Conservation (phyloP, 2,888 invertebrate species). For the Odontocolon sp. region DNA sequence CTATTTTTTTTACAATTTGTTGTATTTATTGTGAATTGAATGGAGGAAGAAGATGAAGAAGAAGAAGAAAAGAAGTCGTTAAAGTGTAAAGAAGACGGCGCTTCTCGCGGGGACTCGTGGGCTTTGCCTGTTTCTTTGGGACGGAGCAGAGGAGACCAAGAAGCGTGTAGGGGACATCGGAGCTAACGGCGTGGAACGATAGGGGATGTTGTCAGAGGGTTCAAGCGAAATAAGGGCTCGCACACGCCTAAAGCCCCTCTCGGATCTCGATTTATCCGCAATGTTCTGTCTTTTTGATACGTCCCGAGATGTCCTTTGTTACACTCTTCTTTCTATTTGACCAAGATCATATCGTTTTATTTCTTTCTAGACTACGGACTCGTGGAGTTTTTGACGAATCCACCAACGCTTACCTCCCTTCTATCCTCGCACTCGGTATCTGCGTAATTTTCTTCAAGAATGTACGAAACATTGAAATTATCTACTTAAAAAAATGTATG, state of each 20-base stretch:
- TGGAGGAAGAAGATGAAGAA: too few relatives aligned
- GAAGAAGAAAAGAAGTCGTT: too few relatives aligned
- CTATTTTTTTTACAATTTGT: too few relatives aligned
- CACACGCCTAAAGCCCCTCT: slow-evolving; percentile 41
- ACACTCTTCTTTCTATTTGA: slow-evolving; percentile 20
- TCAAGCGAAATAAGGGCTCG: slow-evolving; percentile 60
- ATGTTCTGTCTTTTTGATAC: too few relatives aligned
- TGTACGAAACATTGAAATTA: too few relatives aligned
- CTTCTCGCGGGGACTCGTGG: too few relatives aligned
- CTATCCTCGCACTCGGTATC: too few relatives aligned
- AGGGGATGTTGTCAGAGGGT: slow-evolving; percentile 57
- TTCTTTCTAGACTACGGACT: slow-evolving; percentile 21
- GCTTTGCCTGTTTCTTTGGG: not conserved
- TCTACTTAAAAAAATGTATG: too few relatives aligned
- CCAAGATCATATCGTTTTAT: slow-evolving; percentile 48
- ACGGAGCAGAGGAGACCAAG: not conserved
- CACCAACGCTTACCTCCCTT: not conserved
- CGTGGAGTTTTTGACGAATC: not conserved
- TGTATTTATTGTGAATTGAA: too few relatives aligned
- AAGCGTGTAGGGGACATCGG: slow-evolving; percentile 23
- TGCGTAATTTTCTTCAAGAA: too few relatives aligned
- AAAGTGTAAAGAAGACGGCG: too few relatives aligned
- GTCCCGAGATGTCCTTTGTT: slow-evolving; percentile 4
- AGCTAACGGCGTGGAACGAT: slow-evolving; percentile 61
- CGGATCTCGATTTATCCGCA: slow-evolving; percentile 35